phyloP scores from a whole-genome alignment of 2,797 vertebrate species.

The Sebastes kiyomatsui region DNA sequence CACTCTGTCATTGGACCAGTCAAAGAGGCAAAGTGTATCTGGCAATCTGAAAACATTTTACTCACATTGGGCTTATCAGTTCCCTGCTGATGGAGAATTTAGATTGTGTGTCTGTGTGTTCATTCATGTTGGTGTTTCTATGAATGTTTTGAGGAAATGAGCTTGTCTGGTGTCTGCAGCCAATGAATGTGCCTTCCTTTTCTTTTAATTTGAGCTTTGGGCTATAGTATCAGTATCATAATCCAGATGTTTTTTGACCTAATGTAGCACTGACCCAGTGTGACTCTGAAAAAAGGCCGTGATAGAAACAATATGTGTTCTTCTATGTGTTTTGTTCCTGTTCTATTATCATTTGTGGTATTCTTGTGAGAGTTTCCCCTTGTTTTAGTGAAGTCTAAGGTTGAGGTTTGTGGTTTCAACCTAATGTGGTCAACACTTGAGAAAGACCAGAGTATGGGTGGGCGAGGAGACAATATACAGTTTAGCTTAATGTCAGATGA shows the following conservation, averaged over 20 bases:
- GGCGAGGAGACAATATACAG: too few relatives aligned
- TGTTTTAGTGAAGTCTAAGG: background rate
- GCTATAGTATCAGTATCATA: background rate
- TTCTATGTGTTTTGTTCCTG: background rate
- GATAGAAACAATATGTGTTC: background rate
- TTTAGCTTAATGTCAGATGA: too few relatives aligned
- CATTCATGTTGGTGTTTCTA: background rate
- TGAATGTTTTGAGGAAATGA: background rate
- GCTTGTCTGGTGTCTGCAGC: background rate
- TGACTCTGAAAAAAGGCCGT: background rate
- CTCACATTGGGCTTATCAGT: background rate
- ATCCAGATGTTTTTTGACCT: background rate
- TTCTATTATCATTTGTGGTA: background rate
- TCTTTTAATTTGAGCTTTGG: background rate
- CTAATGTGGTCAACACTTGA: background rate
- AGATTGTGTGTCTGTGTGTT: background rate
- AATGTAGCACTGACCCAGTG: background rate
- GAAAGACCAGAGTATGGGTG: background rate
- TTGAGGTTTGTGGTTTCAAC: background rate
- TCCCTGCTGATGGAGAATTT: background rate
- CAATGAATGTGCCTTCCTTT: background rate
- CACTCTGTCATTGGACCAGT: background rate
- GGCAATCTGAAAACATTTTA: background rate
- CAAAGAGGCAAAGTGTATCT: background rate
- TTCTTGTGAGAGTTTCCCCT: background rate